Evolutionary conservation across 2,888 invertebrate species (phyloP), one percentile per base, ranked within the genome.

Genomic region (Dasypolia templi): DNA sequence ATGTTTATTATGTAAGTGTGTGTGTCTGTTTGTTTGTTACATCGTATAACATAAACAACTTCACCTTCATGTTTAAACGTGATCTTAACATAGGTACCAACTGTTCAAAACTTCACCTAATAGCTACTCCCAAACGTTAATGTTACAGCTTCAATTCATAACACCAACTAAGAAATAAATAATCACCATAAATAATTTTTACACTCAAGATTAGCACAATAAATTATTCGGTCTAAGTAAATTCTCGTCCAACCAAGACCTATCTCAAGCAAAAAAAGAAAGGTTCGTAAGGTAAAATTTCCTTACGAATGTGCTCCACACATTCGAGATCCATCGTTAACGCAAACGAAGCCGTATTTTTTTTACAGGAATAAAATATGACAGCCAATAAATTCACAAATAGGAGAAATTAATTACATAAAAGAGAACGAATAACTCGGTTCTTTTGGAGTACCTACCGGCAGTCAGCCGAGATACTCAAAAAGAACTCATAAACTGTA

Each of bases 211-310:
- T 81, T 72, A 51, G 55, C 74, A 78, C 78, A n/a, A 53, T 74
- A 78, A 81, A 78, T 78, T 61, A 78, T 72, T 55, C 62, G 35
- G 65, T 74, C 29, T 19, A 49, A 59, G 72, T 82, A 72, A 69
- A 82, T 77, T 72, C 32, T 26, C n/a, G 53, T 46, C 55, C 76
- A 42, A 53, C 26, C 53, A 51, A 35, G 32, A 55, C 58, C n/a
- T n/a, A n/a, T 49, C 44, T n/a, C 65, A 29, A 49, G 42, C 26
- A 61, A 46, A 0, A 39, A 65, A 65, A 67, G 14, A 11, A 39
- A 53, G 19, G 42, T 63, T 69, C 17, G 26, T 19, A 68, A 58
- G 56, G 68, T 62, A 77, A 77, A 67, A 63, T 66, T 55, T 46
- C 44, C 63, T 39, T 46, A 58, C n/a, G n/a, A 71, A 71, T 65